Conservation (phyloP, 2,113 vertebrate species). For the Cromileptes altivelis region DNA sequence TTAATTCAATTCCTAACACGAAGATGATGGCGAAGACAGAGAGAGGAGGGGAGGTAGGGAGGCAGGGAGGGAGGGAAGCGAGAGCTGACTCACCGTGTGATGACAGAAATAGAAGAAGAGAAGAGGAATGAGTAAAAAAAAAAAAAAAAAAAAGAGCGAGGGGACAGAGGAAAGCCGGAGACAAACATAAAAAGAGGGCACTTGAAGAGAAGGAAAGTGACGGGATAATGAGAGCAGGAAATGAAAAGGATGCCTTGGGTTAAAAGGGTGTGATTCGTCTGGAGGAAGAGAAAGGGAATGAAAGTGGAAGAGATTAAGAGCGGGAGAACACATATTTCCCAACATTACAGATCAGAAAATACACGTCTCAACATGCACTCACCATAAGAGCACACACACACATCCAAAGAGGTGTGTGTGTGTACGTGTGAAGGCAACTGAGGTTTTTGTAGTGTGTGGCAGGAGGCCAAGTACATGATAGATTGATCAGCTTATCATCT, state of each 20-base stretch:
- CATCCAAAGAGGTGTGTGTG: not conserved
- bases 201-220: conserved; percentile 38
- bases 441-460: conserved; percentile 8
- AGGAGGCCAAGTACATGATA: conserved; percentile 31
- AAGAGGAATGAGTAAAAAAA: conserved; percentile 42
- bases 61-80: conserved; percentile 12
- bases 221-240: conserved; percentile 33
- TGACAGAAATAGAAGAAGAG: conserved; percentile 65
- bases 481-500: conserved; percentile 38
- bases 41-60: not conserved
- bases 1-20: conserved; percentile 60
- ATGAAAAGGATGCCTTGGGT: conserved; percentile 44
- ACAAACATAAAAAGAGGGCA: conserved; percentile 19
- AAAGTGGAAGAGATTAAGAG: conserved; percentile 20
- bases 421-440: conserved; percentile 12
- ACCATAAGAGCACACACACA: conserved; percentile 12
- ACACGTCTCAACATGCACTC: conserved; percentile 51
- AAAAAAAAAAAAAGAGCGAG: conserved; percentile 23
- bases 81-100: conserved; percentile 70
- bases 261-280: conserved; percentile 50
- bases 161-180: conserved; percentile 23
- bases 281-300: conserved; percentile 29
- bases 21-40: conserved; percentile 46
- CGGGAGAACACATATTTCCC: conserved; percentile 15
- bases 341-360: conserved; percentile 19